Evolutionary conservation across 2,113 vertebrate genomes (phyloP), one percentile per base, ranked within the genome.

Genomic region (Apistogramma diplotaenia): DNA sequence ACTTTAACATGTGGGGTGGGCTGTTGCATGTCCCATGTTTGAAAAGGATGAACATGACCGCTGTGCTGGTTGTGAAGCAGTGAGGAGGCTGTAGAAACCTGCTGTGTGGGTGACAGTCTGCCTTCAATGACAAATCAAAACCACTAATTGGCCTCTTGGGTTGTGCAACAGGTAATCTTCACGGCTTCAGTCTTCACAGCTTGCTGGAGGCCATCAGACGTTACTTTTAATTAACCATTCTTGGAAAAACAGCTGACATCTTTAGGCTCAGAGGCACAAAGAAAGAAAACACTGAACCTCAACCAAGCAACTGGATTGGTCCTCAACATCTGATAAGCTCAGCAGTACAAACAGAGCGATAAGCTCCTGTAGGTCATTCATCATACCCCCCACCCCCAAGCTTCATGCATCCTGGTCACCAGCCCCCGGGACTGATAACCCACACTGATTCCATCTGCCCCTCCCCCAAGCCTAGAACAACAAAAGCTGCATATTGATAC

Each of bases 261-360:
- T 83, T 85, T 83, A 58, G 21, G 83, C 85, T 54, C 19, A 11
- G 51, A 85, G 82, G 46, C 72, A 86, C 82, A 6, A 49, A 43
- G 43, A 33, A 43, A 16, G 19, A 43, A 15, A 5, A 83, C 55
- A 43, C 25, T 56, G 9, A 74, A 51, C 71, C 73, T 74, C 19
- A 76, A 75, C 35, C 23, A 33, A 84, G 35, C 53, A 6, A 62
- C 58, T 79, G 59, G 72, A 79, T 37, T 60, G 76, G 23, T 74
- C 57, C 49, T 80, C 31, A 29, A 72, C 84, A 93, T 89, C 87
- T 89, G 89, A 91, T 91, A 90, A 87, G 74, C 77, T 55, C 85
- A 59, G 79, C 84, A 91, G 79, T 40, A 82, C 76, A 87, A 91
- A 90, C 85, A 90, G 58, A 85, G 80, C 1, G n/a, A 85, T 85